Percentiles rank a stretch among this genome's conserved stretches.
These are phyloP conservation scores for Luscinia luscinia DNA, from an alignment of 2,797 vertebrate genomes.

Conservation along the genomic window DNA sequence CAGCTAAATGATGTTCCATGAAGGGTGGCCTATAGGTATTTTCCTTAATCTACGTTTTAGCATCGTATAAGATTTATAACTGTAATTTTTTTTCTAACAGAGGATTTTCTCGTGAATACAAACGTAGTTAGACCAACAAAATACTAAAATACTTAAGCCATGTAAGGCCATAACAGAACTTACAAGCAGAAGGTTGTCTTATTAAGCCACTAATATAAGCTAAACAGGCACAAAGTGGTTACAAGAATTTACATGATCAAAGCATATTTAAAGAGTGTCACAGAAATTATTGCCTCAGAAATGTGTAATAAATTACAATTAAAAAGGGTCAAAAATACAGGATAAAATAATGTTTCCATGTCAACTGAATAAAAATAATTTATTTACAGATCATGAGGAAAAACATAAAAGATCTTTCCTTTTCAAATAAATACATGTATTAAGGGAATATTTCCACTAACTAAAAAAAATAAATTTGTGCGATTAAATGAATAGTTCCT, in stretches of 20 bases:
- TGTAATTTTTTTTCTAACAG: neutral
- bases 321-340: neutral
- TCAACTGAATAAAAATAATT: constrained; percentile 45
- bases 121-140: neutral
- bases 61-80: neutral
- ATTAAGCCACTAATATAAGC: neutral
- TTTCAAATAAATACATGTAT: constrained; percentile 70
- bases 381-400: constrained; percentile 61
- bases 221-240: neutral
- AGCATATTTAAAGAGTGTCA: neutral
- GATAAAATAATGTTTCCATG: constrained; percentile 13
- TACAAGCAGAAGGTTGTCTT: neutral
- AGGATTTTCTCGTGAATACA: neutral
- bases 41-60: neutral
- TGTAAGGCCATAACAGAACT: neutral
- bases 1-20: neutral
- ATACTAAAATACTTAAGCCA: neutral
- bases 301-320: neutral
- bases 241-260: neutral
- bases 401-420: neutral
- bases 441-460: neutral
- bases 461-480: constrained; percentile 26
- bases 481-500: neutral
- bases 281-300: constrained; percentile 4
- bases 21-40: neutral